A percentile compares a stretch with the other conserved stretches of the same genome.
Evolutionary conservation across 2,113 vertebrate genomes (phyloP).

Genomic region (Lycocorax pyrrhopterus): DNA sequence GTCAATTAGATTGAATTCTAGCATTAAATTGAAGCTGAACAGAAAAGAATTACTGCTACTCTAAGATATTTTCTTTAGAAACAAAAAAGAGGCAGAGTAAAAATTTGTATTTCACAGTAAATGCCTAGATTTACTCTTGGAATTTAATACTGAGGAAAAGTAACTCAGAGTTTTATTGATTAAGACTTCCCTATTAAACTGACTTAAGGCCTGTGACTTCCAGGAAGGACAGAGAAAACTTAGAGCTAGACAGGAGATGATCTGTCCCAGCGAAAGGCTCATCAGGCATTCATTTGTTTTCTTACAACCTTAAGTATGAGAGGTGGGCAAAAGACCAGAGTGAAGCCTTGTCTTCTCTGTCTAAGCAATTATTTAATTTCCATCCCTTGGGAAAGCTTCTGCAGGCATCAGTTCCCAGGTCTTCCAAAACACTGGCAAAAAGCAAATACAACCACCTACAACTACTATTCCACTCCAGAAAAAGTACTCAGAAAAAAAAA

Average conservation of each 20-base stretch:
- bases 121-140: neutral
- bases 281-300: neutral
- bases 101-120: neutral
- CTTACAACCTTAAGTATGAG: neutral
- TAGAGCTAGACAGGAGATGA: neutral
- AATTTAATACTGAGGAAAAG: neutral
- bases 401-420: neutral
- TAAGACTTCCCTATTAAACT: neutral
- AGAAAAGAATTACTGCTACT: neutral
- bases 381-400: neutral
- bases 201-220: neutral
- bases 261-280: neutral
- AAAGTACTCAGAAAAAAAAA: neutral
- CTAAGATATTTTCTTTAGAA: neutral
- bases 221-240: neutral
- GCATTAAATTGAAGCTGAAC: constrained; percentile 12
- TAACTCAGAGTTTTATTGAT: neutral
- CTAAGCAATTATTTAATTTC: neutral
- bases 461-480: neutral
- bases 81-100: neutral
- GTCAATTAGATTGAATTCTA: neutral
- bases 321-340: neutral
- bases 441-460: neutral
- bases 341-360: neutral
- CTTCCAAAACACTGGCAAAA: neutral